phyloP scores from a whole-genome alignment of 1,140 invertebrate genomes.

The Hylaeus volcanicus region DNA sequence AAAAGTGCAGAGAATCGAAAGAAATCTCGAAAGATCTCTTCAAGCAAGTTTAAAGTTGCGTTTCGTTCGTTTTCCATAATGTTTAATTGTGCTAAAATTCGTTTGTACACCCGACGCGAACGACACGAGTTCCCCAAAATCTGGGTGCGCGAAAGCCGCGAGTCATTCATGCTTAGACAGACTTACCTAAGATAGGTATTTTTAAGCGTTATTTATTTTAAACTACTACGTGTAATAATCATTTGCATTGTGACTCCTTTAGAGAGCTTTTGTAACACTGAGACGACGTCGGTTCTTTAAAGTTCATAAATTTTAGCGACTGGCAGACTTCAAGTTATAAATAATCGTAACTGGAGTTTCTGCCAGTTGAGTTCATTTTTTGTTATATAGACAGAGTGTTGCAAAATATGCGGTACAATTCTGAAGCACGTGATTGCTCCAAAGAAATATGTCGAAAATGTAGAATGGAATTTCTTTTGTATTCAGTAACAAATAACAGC shows the following conservation, averaged over 20 bases:
- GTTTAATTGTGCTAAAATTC: constrained; percentile 9
- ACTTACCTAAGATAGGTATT: constrained; percentile 51
- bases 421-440: background rate
- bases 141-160: constrained; percentile 16
- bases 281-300: background rate
- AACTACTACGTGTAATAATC: constrained; percentile 41
- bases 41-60: background rate
- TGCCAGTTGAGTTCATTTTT: constrained; percentile 4
- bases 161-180: constrained; percentile 40
- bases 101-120: background rate
- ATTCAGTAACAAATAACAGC: too few relatives aligned
- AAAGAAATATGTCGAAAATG: background rate
- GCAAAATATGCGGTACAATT: background rate
- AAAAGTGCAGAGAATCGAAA: constrained; percentile 10
- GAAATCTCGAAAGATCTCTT: background rate
- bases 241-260: constrained; percentile 50
- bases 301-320: background rate
- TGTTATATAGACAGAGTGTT: background rate
- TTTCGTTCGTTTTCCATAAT: background rate
- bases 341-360: background rate
- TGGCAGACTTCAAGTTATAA: background rate
- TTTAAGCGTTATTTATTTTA: constrained; percentile 56
- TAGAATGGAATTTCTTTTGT: background rate
- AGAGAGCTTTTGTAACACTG: constrained; percentile 22
- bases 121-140: constrained; percentile 32